Conservation (phyloP, 2,888 invertebrate species). For the Alviniconcha strummeri region DNA sequence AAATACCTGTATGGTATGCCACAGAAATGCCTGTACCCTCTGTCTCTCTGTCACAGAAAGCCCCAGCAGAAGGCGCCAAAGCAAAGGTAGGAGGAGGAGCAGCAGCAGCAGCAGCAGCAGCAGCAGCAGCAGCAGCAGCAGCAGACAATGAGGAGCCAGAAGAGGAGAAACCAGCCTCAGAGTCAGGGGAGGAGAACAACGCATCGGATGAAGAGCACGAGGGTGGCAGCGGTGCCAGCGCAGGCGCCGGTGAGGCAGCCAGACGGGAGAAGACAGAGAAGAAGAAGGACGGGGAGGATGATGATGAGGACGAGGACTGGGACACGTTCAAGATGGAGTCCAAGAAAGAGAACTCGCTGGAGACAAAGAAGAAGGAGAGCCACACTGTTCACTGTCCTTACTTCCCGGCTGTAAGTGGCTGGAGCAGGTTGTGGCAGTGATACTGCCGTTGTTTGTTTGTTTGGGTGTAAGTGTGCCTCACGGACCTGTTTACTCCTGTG, state of each 20-base stretch:
- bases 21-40: no score
- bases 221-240: slow-evolving; percentile 44
- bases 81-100: slow-evolving; percentile 28
- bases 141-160: slow-evolving; percentile 28
- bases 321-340: slow-evolving; percentile 92
- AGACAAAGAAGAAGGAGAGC: slow-evolving; percentile 94
- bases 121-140: slow-evolving; percentile 27
- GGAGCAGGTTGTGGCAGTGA: not conserved
- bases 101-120: not conserved
- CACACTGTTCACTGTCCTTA: slow-evolving; percentile 98
- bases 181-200: slow-evolving; percentile 39
- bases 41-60: slow-evolving; percentile 3
- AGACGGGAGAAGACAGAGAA: slow-evolving; percentile 31
- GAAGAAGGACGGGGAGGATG: slow-evolving; percentile 40
- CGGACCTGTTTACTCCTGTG: no score
- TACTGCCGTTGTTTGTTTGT: not conserved
- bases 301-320: slow-evolving; percentile 91
- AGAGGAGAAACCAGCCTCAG: slow-evolving; percentile 34
- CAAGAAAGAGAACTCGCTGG: slow-evolving; percentile 84
- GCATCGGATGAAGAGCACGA: slow-evolving; percentile 35
- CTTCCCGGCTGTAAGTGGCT: slow-evolving; percentile 88
- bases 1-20: no score
- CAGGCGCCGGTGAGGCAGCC: slow-evolving; percentile 41
- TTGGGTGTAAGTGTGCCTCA: not conserved
- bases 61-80: slow-evolving; percentile 28